Conservation (phyloP, 2,797 vertebrate species). For the Anniella stebbinsi region DNA sequence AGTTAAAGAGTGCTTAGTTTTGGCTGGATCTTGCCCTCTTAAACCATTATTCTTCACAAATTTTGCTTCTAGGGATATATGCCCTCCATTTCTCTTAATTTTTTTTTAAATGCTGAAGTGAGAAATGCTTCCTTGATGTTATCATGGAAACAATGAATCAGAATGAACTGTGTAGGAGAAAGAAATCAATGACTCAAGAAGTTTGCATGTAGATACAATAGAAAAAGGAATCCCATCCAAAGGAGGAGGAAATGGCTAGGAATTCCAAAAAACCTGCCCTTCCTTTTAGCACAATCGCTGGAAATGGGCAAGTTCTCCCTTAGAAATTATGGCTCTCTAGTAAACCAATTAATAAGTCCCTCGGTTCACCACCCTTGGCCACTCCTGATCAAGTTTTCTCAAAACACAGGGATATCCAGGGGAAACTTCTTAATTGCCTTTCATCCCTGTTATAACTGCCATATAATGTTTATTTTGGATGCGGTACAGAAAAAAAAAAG, state of each 20-base stretch:
- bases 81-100: neutral
- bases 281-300: conserved; percentile 92
- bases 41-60: neutral
- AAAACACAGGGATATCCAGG: neutral
- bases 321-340: conserved; percentile 64
- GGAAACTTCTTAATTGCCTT: conserved; percentile 19
- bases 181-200: conserved; percentile 66
- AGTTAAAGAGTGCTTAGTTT: neutral
- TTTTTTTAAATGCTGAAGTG: conserved; percentile 22
- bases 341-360: conserved; percentile 51
- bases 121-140: conserved; percentile 59
- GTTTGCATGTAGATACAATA: conserved; percentile 69
- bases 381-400: conserved; percentile 29
- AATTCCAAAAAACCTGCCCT: conserved; percentile 85
- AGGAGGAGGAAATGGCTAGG: conserved; percentile 84
- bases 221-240: conserved; percentile 61
- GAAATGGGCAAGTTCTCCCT: conserved; percentile 89
- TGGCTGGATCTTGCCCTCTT: neutral
- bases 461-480: conserved; percentile 16
- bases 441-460: neutral
- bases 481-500: neutral
- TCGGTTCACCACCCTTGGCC: conserved; percentile 48
- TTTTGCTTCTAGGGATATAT: neutral
- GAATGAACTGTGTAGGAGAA: conserved; percentile 60
- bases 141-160: conserved; percentile 58